These are phyloP conservation scores for Acyrthosiphon pisum DNA, from an alignment of 1,140 invertebrate genomes.

Conservation along the genomic window DNA sequence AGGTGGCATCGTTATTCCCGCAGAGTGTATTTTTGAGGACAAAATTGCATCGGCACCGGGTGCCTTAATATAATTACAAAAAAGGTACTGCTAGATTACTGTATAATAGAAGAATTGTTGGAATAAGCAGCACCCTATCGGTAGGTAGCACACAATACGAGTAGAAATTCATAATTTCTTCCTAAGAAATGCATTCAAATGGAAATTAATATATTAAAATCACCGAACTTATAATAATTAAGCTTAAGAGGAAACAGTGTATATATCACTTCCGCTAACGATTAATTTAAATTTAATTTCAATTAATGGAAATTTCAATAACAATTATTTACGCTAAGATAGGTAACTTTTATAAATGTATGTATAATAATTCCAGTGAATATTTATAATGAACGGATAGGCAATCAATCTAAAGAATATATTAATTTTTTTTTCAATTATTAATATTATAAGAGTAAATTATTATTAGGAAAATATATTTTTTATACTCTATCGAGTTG, in stretches of 20 bases:
- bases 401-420: too few relatives aligned
- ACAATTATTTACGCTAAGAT: background rate
- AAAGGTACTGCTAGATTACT: background rate
- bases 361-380: too few relatives aligned
- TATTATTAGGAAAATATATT: too few relatives aligned
- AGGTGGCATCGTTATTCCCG: too few relatives aligned
- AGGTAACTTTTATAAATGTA: background rate
- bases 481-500: too few relatives aligned
- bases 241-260: background rate
- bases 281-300: conserved; percentile 32
- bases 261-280: background rate
- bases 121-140: background rate
- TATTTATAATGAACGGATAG: too few relatives aligned
- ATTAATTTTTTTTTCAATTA: too few relatives aligned
- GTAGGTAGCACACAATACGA: background rate
- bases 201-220: background rate
- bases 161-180: background rate
- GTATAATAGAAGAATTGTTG: background rate
- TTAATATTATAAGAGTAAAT: too few relatives aligned
- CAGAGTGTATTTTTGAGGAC: too few relatives aligned
- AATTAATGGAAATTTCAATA: too few relatives aligned
- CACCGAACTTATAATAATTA: background rate
- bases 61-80: background rate
- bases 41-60: too few relatives aligned
- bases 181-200: background rate